phyloP scores from a whole-genome alignment of 1,140 invertebrate genomes.

The Lepidostoma basale region DNA sequence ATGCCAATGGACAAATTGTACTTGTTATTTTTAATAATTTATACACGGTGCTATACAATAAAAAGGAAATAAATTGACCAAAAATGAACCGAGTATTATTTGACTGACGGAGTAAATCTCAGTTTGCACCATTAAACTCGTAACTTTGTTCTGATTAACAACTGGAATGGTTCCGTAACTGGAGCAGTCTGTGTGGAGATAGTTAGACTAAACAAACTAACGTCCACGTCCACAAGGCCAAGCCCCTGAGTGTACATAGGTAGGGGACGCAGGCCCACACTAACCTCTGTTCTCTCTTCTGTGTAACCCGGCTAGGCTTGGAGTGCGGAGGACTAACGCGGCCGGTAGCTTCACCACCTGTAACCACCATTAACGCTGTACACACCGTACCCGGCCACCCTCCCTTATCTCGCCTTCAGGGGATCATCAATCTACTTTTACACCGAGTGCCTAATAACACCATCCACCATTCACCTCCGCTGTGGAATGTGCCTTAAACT shows the following conservation, averaged over 20 bases:
- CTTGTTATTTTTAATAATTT: conserved; percentile 25
- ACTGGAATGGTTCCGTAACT: conserved; percentile 44
- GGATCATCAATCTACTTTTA: neutral
- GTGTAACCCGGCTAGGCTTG: conserved; percentile 68
- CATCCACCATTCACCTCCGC: neutral
- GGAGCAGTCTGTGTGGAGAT: conserved; percentile 45
- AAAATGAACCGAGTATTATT: conserved; percentile 41
- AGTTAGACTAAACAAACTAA: conserved; percentile 50
- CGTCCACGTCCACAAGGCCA: conserved; percentile 62
- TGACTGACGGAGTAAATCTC: conserved; percentile 29
- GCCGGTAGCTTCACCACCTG: conserved; percentile 24
- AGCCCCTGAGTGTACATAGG: conserved; percentile 50
- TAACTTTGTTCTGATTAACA: conserved; percentile 45
- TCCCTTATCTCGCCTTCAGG: conserved; percentile 19
- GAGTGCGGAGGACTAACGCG: conserved; percentile 61
- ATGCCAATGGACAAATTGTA: conserved; percentile 24
- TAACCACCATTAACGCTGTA: conserved; percentile 6
- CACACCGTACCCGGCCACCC: neutral
- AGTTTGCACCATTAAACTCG: conserved; percentile 43
- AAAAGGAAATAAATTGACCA: conserved; percentile 41
- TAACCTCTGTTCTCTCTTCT: conserved; percentile 64
- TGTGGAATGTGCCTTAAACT: conserved; percentile 23
- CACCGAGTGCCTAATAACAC: neutral
- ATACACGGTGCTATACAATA: conserved; percentile 41
- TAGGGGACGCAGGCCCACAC: conserved; percentile 53